Percentiles rank a stretch among this genome's conserved stretches.
phyloP scores from a whole-genome alignment of 2,113 vertebrate species.

The Chionis minor region DNA sequence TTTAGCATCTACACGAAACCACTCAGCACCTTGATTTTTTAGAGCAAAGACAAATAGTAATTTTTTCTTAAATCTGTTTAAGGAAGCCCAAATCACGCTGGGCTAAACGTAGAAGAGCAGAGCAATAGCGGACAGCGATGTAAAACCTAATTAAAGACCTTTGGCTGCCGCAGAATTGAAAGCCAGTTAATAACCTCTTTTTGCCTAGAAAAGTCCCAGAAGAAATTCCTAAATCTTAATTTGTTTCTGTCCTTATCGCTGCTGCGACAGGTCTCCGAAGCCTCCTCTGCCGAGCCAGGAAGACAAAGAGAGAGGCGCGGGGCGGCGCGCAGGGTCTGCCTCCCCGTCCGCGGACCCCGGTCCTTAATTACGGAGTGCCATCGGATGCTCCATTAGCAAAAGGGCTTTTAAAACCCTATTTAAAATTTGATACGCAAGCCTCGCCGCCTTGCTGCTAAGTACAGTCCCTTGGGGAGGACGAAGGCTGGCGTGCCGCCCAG shows the following conservation, averaged over 20 bases:
- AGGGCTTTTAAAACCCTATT: neutral
- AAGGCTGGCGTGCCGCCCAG: neutral
- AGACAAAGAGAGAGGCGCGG: neutral
- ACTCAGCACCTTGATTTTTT: neutral
- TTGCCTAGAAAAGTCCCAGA: neutral
- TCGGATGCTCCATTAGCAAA: neutral
- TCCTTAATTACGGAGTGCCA: neutral
- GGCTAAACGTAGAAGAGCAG: neutral
- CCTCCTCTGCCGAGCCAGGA: neutral
- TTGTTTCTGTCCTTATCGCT: constrained; percentile 8
- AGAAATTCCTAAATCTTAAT: constrained; percentile 55
- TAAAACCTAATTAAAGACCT: constrained; percentile 44
- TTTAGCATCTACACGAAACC: neutral
- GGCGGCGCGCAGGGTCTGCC: neutral
- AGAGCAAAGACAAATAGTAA: neutral
- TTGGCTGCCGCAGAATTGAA: neutral
- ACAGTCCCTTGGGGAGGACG: fast-evolving
- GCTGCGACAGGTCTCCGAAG: neutral
- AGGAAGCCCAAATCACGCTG: neutral
- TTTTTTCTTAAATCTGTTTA: neutral
- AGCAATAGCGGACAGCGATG: fast-evolving
- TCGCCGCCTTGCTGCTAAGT: neutral
- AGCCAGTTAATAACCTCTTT: constrained; percentile 26
- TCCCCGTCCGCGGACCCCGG: fast-evolving
- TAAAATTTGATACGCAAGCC: neutral